Conservation (phyloP, 2,113 vertebrate genomes). For the Equus quagga region DNA sequence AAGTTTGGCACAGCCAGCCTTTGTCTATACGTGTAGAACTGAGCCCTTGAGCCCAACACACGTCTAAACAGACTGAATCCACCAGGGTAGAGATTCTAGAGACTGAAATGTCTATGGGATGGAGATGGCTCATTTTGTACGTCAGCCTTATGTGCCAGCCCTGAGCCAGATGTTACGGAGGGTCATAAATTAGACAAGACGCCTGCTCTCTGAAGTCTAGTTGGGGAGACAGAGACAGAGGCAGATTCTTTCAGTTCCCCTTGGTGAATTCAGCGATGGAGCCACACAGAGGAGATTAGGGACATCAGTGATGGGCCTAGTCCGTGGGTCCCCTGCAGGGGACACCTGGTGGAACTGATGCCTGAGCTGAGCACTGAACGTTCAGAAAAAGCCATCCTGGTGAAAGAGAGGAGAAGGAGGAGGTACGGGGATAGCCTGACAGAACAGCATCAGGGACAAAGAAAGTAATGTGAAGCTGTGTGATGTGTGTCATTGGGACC, state of each 20-base stretch:
- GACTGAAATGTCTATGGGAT: too few species aligned
- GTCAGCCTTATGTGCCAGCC: background rate
- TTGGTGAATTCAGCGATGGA: background rate
- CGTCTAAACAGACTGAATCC: background rate
- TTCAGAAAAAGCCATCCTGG: background rate
- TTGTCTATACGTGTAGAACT: background rate
- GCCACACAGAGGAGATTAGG: too few species aligned
- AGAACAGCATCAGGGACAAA: background rate
- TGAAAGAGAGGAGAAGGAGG: background rate
- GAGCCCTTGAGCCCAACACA: background rate
- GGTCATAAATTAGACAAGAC: background rate
- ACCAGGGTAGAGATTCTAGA: background rate
- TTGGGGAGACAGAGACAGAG: background rate
- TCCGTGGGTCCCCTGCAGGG: background rate
- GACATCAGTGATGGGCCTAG: rapidly evolving
- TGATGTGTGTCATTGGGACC: background rate
- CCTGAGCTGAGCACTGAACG: background rate
- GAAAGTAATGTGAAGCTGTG: background rate
- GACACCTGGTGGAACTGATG: too few species aligned
- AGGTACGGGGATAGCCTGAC: rapidly evolving
- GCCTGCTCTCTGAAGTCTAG: background rate
- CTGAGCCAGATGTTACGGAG: background rate
- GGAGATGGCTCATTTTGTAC: background rate
- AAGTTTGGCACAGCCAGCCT: rapidly evolving
- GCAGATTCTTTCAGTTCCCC: too few species aligned